Evolutionary conservation across 2,113 vertebrate species (phyloP).

Genomic region (Trichechus manatus): DNA sequence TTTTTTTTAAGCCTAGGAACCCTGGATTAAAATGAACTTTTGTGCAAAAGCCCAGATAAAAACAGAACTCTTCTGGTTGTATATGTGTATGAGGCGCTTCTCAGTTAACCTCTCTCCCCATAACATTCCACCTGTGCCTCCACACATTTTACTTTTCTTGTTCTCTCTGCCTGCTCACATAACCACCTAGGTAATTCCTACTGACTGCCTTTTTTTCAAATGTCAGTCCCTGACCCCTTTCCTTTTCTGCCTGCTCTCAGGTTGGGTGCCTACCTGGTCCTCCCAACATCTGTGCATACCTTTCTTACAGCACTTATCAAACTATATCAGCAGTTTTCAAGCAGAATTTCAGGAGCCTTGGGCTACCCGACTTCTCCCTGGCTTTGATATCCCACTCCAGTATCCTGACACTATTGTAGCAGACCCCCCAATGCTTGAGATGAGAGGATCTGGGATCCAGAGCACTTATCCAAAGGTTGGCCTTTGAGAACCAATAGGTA

Average conservation of each 20-base stretch:
- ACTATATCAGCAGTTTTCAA: background rate
- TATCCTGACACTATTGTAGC: background rate
- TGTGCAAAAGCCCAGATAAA: background rate
- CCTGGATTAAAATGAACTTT: slow-evolving; percentile 39
- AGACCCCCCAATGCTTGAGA: background rate
- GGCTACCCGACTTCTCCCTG: background rate
- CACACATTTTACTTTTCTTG: background rate
- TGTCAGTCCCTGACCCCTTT: background rate
- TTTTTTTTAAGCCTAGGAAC: background rate
- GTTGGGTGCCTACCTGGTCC: background rate
- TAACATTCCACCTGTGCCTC: background rate
- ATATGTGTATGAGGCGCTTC: background rate
- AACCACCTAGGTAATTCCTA: background rate
- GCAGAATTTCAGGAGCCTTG: background rate
- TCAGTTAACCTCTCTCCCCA: background rate
- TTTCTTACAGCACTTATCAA: background rate
- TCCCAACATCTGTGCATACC: background rate
- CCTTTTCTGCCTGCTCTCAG: background rate
- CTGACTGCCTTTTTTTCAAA: background rate
- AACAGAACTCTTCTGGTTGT: background rate
- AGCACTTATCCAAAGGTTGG: background rate
- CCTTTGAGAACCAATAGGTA: background rate
- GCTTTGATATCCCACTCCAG: background rate
- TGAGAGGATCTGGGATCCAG: background rate
- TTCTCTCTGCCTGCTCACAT: slow-evolving; percentile 10